Conservation (phyloP, 2,797 vertebrate species). For the Prionace glauca region DNA sequence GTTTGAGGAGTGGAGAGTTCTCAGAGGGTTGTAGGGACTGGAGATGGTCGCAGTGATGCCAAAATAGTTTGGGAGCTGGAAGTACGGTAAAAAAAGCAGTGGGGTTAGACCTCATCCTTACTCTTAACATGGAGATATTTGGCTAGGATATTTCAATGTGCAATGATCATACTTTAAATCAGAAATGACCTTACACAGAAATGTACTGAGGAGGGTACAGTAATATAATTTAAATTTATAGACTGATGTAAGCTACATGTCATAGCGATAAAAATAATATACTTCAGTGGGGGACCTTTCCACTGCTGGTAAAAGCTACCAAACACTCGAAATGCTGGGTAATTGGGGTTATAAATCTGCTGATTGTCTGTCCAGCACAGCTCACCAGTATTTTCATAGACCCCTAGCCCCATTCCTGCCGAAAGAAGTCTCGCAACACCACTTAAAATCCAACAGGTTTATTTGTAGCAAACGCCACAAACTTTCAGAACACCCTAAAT, state of each 20-base stretch:
- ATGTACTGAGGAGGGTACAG: background rate
- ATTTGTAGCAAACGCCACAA: too few relatives aligned
- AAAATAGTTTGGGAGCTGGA: background rate
- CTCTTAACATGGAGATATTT: background rate
- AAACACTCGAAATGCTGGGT: too few relatives aligned
- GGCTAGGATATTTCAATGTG: background rate
- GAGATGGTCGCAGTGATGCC: background rate
- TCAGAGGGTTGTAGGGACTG: background rate
- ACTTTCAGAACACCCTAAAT: too few relatives aligned
- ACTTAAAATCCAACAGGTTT: too few relatives aligned
- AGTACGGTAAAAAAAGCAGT: background rate
- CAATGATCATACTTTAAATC: background rate
- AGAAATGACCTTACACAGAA: background rate
- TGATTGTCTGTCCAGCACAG: too few relatives aligned
- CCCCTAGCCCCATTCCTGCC: too few relatives aligned
- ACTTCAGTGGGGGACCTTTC: too few relatives aligned
- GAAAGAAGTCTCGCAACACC: too few relatives aligned
- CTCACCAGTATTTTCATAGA: too few relatives aligned
- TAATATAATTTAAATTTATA: background rate
- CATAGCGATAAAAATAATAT: background rate
- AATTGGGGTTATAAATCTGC: too few relatives aligned
- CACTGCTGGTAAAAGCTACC: too few relatives aligned
- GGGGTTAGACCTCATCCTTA: background rate
- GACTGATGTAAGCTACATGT: background rate
- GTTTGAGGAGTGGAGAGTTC: background rate